Evolutionary conservation across 1,140 invertebrate species (phyloP), one percentile per base, ranked within the genome.

Genomic region (Pachypeltis micranthus): DNA sequence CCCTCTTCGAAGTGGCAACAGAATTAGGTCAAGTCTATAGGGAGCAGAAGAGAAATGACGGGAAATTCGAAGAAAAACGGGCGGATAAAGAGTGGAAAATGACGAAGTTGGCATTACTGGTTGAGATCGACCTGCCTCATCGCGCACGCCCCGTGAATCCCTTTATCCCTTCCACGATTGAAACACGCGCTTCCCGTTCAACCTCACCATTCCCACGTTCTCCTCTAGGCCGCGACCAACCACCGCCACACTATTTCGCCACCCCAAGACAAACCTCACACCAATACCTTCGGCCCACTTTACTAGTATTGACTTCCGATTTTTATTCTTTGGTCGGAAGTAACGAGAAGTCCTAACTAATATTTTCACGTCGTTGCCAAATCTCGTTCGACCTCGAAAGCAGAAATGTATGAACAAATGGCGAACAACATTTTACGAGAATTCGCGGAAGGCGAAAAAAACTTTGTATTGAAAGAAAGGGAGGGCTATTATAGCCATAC

Each of bases 251-350:
- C n/a, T 56, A 24, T 25, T 59, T 28, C 25, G n/a, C 28, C 16
- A 34, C 24, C n/a, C 26, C n/a, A 26, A 23, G n/a, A 14, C 19
- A 28, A n/a, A n/a, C n/a, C n/a, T n/a, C n/a, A n/a, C n/a, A n/a
- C n/a, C n/a, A n/a, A n/a, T n/a, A n/a, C n/a, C n/a, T n/a, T n/a
- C 31, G 10, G 25, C 27, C 28, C 57, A 31, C 57, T 59, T 31
- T 31, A 59, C 57, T 31, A 59, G 28, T 59, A 59, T 59, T 59
- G 57, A 59, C 57, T 59, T 57, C 31, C 57, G 31, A 59, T 29
- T 59, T 59, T 59, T 59, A n/a, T 59, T 28, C n/a, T 16, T n/a
- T n/a, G n/a, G n/a, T n/a, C n/a, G n/a, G n/a, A n/a, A n/a, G n/a
- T n/a, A n/a, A n/a, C n/a, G n/a, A n/a, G n/a, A n/a, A n/a, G n/a